Evolutionary conservation across 2,113 vertebrate species (phyloP).

Genomic region (Nasalis larvatus): DNA sequence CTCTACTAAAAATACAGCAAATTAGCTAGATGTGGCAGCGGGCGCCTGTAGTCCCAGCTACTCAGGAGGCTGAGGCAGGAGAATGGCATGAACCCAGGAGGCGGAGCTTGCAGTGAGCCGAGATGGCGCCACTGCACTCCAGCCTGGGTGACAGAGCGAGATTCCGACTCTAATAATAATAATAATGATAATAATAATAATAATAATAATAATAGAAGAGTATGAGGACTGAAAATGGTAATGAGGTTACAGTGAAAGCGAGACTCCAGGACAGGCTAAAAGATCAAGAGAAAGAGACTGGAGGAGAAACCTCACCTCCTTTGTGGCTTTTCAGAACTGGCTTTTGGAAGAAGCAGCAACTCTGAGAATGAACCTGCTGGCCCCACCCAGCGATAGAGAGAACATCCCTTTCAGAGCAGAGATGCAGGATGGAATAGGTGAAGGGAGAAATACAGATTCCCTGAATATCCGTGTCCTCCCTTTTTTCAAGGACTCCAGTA

Average conservation of each 20-base stretch:
- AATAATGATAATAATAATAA: too few relatives aligned
- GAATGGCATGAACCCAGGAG: too few relatives aligned
- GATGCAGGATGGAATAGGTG: too few relatives aligned
- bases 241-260: neutral
- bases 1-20: too few relatives aligned
- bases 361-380: neutral
- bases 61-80: too few relatives aligned
- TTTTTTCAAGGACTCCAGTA: neutral
- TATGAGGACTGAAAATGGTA: neutral
- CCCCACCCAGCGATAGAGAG: too few relatives aligned
- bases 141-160: too few relatives aligned
- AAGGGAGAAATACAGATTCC: accelerated
- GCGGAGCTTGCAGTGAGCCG: too few relatives aligned
- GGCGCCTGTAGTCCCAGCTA: too few relatives aligned
- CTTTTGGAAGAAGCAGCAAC: neutral
- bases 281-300: neutral
- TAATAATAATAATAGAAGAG: neutral
- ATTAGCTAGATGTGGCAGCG: too few relatives aligned
- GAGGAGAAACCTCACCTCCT: neutral
- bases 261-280: neutral
- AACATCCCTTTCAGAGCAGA: neutral
- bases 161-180: too few relatives aligned
- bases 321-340: neutral
- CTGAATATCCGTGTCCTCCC: neutral
- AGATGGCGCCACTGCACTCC: too few relatives aligned